Conservation (phyloP, 1,140 invertebrate species). For the Camponotus pennsylvanicus region DNA sequence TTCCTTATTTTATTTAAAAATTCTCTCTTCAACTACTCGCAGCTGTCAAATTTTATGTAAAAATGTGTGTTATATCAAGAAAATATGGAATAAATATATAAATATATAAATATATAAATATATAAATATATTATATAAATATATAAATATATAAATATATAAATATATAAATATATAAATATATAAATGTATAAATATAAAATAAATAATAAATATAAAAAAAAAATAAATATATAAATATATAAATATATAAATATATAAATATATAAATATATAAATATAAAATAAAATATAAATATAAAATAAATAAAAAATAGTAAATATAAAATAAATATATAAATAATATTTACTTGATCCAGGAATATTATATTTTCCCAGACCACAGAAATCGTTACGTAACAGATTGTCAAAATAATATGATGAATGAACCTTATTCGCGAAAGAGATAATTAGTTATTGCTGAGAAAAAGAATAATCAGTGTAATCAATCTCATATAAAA, state of each 20-base stretch:
- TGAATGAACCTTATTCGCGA: conserved; percentile 30
- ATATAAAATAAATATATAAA: too few relatives aligned
- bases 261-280: too few relatives aligned
- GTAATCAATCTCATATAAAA: neutral
- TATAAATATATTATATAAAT: too few relatives aligned
- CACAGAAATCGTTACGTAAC: neutral
- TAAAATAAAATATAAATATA: too few relatives aligned
- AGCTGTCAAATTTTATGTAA: neutral
- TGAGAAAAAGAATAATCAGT: conserved; percentile 50
- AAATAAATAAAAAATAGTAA: too few relatives aligned
- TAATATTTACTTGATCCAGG: neutral
- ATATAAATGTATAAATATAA: too few relatives aligned
- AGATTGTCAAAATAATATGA: conserved; percentile 7
- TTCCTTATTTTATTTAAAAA: neutral
- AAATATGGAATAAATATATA: neutral
- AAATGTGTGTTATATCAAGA: neutral
- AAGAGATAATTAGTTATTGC: conserved; percentile 45
- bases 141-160: too few relatives aligned
- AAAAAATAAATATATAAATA: too few relatives aligned
- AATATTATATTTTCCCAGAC: neutral
- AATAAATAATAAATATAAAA: too few relatives aligned
- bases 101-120: too few relatives aligned
- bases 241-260: too few relatives aligned
- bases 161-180: too few relatives aligned
- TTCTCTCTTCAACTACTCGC: neutral